A percentile compares a stretch with the other conserved stretches of the same genome.
phyloP scores from a whole-genome alignment of 1,140 invertebrate species.

The Hestina assimilis region DNA sequence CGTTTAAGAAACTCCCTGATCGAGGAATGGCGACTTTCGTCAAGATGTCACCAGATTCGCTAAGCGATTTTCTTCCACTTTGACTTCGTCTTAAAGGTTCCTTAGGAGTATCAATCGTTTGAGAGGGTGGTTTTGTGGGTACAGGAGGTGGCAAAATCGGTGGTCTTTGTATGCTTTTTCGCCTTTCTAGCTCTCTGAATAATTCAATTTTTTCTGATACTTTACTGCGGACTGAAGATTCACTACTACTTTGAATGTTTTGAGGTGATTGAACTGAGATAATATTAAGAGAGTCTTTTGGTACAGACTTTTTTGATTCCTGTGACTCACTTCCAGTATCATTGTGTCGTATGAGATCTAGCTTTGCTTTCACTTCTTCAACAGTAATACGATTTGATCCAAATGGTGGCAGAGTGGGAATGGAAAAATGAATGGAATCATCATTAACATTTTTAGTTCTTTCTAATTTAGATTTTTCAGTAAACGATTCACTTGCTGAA shows the following conservation, averaged over 20 bases:
- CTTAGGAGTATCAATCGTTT: conserved; percentile 46
- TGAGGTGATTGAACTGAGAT: conserved; percentile 38
- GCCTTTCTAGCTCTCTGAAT: conserved; percentile 76
- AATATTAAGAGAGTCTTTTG: conserved; percentile 48
- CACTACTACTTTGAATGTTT: conserved; percentile 58
- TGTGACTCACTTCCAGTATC: conserved; percentile 63
- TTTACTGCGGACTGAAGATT: conserved; percentile 72
- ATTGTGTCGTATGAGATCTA: conserved; percentile 73
- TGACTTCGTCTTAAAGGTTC: conserved; percentile 73
- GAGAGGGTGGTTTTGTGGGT: conserved; percentile 59
- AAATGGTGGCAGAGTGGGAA: conserved; percentile 49
- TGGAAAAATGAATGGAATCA: conserved; percentile 22
- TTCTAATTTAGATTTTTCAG: conserved; percentile 52
- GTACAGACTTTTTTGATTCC: conserved; percentile 63
- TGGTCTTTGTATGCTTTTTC: conserved; percentile 75
- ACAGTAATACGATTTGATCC: conserved; percentile 74
- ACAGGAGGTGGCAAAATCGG: conserved; percentile 70
- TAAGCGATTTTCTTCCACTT: conserved; percentile 70
- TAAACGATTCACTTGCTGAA: conserved; percentile 58
- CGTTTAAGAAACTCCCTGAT: conserved; percentile 89
- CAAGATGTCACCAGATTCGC: conserved; percentile 84
- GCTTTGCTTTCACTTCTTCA: conserved; percentile 77
- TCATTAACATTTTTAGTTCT: conserved; percentile 31
- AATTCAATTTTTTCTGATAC: conserved; percentile 77
- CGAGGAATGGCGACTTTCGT: conserved; percentile 91